phyloP scores from a whole-genome alignment of 2,113 vertebrate genomes.

The Ageneiosus marmoratus region DNA sequence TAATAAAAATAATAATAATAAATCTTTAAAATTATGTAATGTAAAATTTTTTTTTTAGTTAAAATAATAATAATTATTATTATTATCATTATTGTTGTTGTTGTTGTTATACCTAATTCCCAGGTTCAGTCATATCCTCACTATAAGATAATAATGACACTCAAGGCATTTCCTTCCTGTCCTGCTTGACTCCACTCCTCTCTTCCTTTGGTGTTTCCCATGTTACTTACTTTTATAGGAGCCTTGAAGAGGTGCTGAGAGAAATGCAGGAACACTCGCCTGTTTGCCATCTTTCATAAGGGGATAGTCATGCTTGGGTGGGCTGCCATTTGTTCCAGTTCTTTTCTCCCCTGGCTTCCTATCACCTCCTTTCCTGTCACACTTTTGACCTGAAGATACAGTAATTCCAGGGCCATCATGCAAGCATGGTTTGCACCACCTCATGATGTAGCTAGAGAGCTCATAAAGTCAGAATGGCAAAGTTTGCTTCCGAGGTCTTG shows the following conservation, averaged over 20 bases:
- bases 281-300: slow-evolving; percentile 29
- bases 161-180: slow-evolving; percentile 44
- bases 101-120: background rate
- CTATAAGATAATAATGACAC: slow-evolving; percentile 5
- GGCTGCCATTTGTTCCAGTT: slow-evolving; percentile 16
- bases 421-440: slow-evolving; percentile 30
- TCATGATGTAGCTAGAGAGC: slow-evolving; percentile 15
- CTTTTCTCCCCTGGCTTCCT: background rate
- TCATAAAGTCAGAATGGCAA: background rate
- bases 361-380: slow-evolving; percentile 28
- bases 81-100: background rate
- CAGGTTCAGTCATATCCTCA: background rate
- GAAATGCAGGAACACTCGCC: slow-evolving; percentile 34
- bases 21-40: too few relatives aligned
- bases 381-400: slow-evolving; percentile 7
- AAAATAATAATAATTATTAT: background rate
- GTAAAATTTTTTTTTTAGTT: too few relatives aligned
- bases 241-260: slow-evolving; percentile 49
- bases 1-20: too few relatives aligned
- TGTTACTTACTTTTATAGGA: background rate
- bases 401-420: background rate
- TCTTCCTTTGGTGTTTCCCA: slow-evolving; percentile 12
- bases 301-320: slow-evolving; percentile 39
- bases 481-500: background rate
- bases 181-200: slow-evolving; percentile 13